Evolutionary conservation across 2,113 vertebrate species (phyloP).

Genomic region (Turnix velox): DNA sequence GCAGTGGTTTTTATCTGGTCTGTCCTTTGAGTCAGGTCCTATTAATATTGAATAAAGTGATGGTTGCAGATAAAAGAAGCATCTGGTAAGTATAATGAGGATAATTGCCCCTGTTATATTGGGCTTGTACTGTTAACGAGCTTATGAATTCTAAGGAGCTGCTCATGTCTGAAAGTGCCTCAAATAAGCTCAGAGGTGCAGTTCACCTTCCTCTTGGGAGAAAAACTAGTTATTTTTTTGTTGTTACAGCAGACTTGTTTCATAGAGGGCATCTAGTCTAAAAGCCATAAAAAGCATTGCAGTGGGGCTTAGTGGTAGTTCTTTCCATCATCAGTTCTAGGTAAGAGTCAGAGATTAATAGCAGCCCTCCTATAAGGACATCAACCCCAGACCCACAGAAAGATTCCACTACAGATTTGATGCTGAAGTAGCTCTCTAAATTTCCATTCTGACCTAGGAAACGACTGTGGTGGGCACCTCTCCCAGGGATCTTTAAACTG

Average conservation of each 20-base stretch:
- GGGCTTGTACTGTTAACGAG: neutral
- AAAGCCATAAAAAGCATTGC: neutral
- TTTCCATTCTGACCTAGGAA: neutral
- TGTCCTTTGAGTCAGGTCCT: neutral
- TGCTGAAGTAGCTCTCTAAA: neutral
- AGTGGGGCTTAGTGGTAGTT: neutral
- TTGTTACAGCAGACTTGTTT: neutral
- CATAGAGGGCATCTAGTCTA: neutral
- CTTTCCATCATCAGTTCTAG: neutral
- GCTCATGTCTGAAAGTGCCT: neutral
- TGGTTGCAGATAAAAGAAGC: neutral
- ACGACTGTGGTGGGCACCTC: neutral
- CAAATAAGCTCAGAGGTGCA: neutral
- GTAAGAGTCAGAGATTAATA: neutral
- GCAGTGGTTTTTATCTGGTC: neutral
- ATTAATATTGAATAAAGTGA: rapidly evolving
- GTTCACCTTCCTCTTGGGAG: neutral
- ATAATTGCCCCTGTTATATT: neutral
- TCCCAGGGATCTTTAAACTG: neutral
- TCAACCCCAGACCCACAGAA: neutral
- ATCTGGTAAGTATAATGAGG: neutral
- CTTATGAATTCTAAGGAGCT: neutral
- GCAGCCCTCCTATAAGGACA: rapidly evolving
- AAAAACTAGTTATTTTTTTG: neutral
- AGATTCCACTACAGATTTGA: neutral